A percentile compares a stretch with the other conserved stretches of the same genome.
Conservation (phyloP, 1,140 invertebrate genomes). For the Bicyclus anynana region DNA sequence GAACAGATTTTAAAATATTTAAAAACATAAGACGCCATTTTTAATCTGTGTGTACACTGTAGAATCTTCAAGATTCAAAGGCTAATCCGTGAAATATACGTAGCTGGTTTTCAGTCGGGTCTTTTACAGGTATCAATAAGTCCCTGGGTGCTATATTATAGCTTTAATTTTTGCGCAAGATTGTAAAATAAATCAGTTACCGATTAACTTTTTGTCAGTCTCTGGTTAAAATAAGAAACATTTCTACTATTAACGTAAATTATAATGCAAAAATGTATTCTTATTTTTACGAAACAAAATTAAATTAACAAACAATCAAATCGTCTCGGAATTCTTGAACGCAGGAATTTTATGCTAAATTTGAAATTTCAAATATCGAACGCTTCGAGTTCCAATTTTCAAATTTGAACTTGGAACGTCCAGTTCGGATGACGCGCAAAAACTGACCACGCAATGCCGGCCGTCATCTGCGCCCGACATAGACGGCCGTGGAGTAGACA, state of each 20-base stretch:
- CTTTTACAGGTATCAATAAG: no score
- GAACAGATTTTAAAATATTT: no score
- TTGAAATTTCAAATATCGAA: slow-evolving; percentile 73
- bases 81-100: no score
- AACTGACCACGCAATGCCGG: slow-evolving; percentile 70
- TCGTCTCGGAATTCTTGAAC: slow-evolving; percentile 33
- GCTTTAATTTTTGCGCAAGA: no score
- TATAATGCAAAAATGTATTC: background rate
- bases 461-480: slow-evolving; percentile 65
- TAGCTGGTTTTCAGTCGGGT: no score
- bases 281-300: background rate
- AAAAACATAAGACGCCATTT: no score
- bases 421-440: slow-evolving; percentile 72
- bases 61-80: no score
- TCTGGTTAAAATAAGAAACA: no score
- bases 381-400: slow-evolving; percentile 68
- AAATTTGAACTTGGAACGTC: slow-evolving; percentile 76
- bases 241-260: background rate
- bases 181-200: no score
- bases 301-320: slow-evolving; percentile 39
- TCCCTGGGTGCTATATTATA: no score
- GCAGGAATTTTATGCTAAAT: slow-evolving; percentile 61
- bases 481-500: slow-evolving; percentile 29
- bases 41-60: no score
- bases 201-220: no score